Conservation (phyloP, 1,140 invertebrate species). For the Zaprionus tsacasi region DNA sequence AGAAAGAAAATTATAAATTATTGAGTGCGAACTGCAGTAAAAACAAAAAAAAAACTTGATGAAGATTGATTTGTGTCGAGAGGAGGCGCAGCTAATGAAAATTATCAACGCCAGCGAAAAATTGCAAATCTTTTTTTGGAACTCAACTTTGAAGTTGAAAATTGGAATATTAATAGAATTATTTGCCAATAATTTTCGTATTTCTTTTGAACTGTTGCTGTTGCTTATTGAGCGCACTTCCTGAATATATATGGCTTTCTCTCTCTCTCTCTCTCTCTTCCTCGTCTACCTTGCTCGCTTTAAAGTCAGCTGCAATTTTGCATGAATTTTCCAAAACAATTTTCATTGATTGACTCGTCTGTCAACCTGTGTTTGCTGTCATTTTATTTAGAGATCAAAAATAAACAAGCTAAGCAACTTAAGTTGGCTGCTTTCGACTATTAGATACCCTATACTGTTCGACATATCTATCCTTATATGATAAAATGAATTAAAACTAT, state of each 20-base stretch:
- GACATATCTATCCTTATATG: too few relatives aligned
- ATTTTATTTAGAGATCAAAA: constrained; percentile 46
- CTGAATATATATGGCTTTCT: neutral
- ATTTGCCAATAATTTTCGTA: constrained; percentile 48
- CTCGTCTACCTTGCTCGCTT: neutral
- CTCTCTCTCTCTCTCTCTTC: neutral
- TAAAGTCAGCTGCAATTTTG: constrained; percentile 42
- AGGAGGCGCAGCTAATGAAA: constrained; percentile 63
- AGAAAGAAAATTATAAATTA: constrained; percentile 37
- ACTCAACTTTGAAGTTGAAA: constrained; percentile 70
- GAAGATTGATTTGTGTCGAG: constrained; percentile 66
- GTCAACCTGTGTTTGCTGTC: constrained; percentile 47
- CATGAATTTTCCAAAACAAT: constrained; percentile 39
- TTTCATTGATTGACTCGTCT: constrained; percentile 61
- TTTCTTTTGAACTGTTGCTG: constrained; percentile 53
- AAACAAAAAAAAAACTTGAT: constrained; percentile 31
- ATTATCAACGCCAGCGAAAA: constrained; percentile 58
- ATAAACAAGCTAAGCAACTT: neutral
- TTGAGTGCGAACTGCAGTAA: constrained; percentile 21
- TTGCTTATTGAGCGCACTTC: neutral
- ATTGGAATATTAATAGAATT: constrained; percentile 1
- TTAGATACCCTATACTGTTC: neutral
- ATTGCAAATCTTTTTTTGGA: constrained; percentile 60
- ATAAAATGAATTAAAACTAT: neutral
- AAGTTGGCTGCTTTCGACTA: neutral